phyloP scores from a whole-genome alignment of 2,113 vertebrate genomes.

The Urocynchramus pylzowi region DNA sequence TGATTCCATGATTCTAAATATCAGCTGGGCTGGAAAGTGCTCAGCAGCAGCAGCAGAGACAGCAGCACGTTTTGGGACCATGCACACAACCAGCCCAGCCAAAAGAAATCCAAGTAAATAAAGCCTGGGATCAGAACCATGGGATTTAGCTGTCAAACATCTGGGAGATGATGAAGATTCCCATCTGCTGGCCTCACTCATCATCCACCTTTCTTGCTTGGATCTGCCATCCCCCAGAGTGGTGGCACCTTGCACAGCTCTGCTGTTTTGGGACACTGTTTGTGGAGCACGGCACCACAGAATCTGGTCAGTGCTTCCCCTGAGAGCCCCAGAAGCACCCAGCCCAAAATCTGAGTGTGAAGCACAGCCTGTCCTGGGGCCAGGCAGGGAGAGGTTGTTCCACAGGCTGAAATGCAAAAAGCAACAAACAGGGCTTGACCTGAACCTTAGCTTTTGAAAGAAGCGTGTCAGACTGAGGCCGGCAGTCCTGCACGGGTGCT shows the following conservation, averaged over 20 bases:
- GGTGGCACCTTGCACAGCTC: not conserved
- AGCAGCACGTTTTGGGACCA: accelerated
- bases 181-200: not conserved
- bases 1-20: not conserved
- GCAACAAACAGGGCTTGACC: not conserved
- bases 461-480: accelerated
- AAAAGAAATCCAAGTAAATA: not conserved
- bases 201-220: not conserved
- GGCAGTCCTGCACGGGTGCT: accelerated
- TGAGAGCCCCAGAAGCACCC: not conserved
- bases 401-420: not conserved
- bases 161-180: not conserved
- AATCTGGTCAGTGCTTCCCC: accelerated
- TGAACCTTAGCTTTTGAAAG: accelerated
- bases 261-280: accelerated
- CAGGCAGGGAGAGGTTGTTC: too few relatives aligned
- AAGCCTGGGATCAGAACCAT: not conserved
- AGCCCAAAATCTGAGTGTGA: accelerated
- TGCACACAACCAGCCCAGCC: accelerated
- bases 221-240: not conserved
- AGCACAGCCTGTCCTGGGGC: not conserved
- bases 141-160: accelerated
- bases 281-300: not conserved
- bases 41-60: not conserved
- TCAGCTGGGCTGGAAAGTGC: not conserved